Evolutionary conservation across 2,113 vertebrate species (phyloP).

Genomic region (Sylvilagus bachmani): DNA sequence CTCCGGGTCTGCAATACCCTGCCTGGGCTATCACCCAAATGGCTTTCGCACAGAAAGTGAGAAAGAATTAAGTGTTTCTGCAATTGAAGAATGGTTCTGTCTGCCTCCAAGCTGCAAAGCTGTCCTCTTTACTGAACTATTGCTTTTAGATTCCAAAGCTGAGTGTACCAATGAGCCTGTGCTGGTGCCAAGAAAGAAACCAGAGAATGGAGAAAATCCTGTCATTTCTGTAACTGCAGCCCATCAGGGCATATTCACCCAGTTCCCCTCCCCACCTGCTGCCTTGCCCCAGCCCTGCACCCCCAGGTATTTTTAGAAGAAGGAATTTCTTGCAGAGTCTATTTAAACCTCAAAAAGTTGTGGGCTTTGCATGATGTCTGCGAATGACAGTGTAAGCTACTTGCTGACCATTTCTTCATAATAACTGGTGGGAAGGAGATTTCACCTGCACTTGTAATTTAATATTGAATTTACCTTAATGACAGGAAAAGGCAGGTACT

Average conservation of each 20-base stretch:
- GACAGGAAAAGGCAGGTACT: background rate
- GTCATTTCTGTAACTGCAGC: background rate
- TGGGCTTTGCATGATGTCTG: background rate
- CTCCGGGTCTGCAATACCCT: conserved; percentile 79
- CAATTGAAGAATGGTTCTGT: conserved; percentile 77
- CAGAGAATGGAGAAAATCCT: conserved; percentile 10
- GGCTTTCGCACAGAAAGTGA: conserved; percentile 84
- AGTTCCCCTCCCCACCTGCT: background rate
- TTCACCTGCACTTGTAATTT: background rate
- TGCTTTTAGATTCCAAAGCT: conserved; percentile 69
- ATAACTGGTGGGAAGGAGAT: background rate
- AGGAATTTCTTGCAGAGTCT: no score
- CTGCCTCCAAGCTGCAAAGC: conserved; percentile 71
- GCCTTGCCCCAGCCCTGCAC: no score
- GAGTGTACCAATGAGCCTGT: conserved; percentile 30
- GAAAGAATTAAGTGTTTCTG: conserved; percentile 83
- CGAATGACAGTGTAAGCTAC: background rate
- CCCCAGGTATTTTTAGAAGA: no score
- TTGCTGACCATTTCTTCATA: conserved; percentile 6
- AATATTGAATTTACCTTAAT: background rate
- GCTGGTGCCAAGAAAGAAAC: conserved; percentile 56
- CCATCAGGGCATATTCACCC: background rate
- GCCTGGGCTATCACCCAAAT: conserved; percentile 82
- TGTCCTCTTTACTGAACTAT: conserved; percentile 72
- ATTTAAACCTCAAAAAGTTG: background rate